Percentiles rank a stretch among this genome's conserved stretches.
Evolutionary conservation across 30 jellyfish, hydroid and myxozoan species (phyloP).

Genomic region (Phacellophora camtschatica): DNA sequence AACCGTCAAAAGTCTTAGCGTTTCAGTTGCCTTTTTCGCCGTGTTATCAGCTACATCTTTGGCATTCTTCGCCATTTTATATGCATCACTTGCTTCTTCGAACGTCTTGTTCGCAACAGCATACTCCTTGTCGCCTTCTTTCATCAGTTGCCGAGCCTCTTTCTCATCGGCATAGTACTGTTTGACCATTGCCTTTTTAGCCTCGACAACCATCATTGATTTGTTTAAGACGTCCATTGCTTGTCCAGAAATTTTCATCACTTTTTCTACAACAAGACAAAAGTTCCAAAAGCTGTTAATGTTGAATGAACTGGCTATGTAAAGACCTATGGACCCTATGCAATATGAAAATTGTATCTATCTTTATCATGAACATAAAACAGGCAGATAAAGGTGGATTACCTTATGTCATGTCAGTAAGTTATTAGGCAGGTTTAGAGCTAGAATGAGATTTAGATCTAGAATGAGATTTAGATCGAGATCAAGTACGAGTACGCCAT

Average conservation of each 20-base stretch:
- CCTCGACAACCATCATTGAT: constrained; percentile 42
- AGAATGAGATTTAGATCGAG: no score
- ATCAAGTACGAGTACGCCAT: no score
- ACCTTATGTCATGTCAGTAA: no score
- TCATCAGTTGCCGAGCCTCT: constrained; percentile 84
- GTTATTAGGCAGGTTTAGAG: no score
- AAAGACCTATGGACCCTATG: no score
- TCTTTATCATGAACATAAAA: no score
- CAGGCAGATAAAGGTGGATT: no score
- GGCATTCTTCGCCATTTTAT: constrained; percentile 80
- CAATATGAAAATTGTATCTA: no score
- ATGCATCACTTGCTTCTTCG: constrained; percentile 73
- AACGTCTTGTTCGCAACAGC: constrained; percentile 37
- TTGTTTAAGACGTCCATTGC: constrained; percentile 48
- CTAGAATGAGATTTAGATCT: no score
- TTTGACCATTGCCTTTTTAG: constrained; percentile 40
- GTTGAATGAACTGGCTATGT: no score
- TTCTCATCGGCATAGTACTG: constrained; percentile 45
- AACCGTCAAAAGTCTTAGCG: constrained; percentile 78
- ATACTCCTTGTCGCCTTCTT: constrained; percentile 44
- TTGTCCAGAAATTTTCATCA: constrained; percentile 26
- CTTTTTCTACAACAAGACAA: constrained; percentile 43
- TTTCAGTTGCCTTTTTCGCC: constrained; percentile 89
- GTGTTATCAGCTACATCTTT: constrained; percentile 82
- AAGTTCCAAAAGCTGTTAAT: no score